Evolutionary conservation across 2,888 invertebrate species (phyloP).

Genomic region (Chloroclystis v-ata): DNA sequence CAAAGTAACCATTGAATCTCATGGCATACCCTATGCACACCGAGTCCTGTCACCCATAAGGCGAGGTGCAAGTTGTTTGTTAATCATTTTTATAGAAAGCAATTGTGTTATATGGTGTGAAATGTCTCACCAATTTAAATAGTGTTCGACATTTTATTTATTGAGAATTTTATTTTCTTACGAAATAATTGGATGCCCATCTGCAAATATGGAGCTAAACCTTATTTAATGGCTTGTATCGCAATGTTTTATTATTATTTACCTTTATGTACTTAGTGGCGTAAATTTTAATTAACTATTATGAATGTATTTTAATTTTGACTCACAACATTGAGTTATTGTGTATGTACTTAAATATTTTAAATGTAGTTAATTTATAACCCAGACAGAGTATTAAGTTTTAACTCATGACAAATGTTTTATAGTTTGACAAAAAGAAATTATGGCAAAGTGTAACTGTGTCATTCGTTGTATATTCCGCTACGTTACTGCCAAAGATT

Average conservation of each 20-base stretch:
- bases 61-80: conserved; percentile 74
- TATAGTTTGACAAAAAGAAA: conserved; percentile 41
- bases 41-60: conserved; percentile 57
- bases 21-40: conserved; percentile 63
- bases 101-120: conserved; percentile 75
- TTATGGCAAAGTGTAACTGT: conserved; percentile 39
- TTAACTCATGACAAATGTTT: conserved; percentile 52
- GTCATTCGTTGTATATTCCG: conserved; percentile 9
- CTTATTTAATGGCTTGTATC: conserved; percentile 45
- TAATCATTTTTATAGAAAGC: conserved; percentile 76
- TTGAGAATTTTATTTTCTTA: conserved; percentile 78
- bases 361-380: conserved; percentile 29
- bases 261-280: conserved; percentile 32
- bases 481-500: conserved; percentile 27
- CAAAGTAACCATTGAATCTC: conserved; percentile 75
- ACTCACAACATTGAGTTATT: conserved; percentile 32
- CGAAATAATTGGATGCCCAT: conserved; percentile 69
- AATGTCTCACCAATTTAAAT: conserved; percentile 69
- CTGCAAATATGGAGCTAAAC: conserved; percentile 74
- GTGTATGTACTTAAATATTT: conserved; percentile 50
- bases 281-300: conserved; percentile 33
- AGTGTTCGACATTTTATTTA: conserved; percentile 76
- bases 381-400: conserved; percentile 39
- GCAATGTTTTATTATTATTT: conserved; percentile 40
- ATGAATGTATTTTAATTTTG: conserved; percentile 33